These are phyloP conservation scores for Loxodonta africana DNA, from an alignment of 2,113 vertebrate species.

Conservation along the genomic window DNA sequence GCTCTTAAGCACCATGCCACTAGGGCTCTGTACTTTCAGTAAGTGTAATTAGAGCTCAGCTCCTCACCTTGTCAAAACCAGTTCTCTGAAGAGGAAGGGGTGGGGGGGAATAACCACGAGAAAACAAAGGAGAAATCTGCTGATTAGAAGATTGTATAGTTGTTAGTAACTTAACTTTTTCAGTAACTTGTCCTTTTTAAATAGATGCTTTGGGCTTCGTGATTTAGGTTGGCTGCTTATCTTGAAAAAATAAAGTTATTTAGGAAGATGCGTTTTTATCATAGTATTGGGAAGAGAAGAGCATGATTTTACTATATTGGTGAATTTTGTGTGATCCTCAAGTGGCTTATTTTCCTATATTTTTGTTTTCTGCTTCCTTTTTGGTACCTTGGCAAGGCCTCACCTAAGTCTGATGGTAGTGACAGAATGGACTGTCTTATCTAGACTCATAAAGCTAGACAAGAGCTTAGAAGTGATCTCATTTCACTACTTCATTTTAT, in stretches of 20 bases:
- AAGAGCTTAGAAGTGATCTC: conserved; percentile 8
- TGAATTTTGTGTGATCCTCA: conserved; percentile 49
- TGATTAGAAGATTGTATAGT: conserved; percentile 30
- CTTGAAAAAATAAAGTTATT: conserved; percentile 63
- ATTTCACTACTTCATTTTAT: background rate
- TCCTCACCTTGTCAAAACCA: conserved; percentile 48
- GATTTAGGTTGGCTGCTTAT: conserved; percentile 56
- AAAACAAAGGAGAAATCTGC: conserved; percentile 21
- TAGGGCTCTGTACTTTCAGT: background rate
- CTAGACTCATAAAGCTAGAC: conserved; percentile 36
- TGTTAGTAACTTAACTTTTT: background rate
- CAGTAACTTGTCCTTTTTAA: conserved; percentile 36
- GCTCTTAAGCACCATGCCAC: too few species aligned
- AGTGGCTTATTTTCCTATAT: conserved; percentile 17
- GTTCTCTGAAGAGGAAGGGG: conserved; percentile 40
- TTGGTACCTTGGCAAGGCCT: background rate
- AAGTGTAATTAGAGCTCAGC: conserved; percentile 52
- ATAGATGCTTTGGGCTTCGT: conserved; percentile 29
- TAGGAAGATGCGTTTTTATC: background rate
- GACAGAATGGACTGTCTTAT: background rate
- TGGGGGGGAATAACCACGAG: conserved; percentile 8
- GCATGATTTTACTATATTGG: background rate
- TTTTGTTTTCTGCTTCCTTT: background rate
- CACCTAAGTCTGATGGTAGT: conserved; percentile 25
- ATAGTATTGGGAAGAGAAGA: conserved; percentile 47